Base-by-base conservation (phyloP, 2,888 invertebrate species). In the Drosophila rubida region DNA sequence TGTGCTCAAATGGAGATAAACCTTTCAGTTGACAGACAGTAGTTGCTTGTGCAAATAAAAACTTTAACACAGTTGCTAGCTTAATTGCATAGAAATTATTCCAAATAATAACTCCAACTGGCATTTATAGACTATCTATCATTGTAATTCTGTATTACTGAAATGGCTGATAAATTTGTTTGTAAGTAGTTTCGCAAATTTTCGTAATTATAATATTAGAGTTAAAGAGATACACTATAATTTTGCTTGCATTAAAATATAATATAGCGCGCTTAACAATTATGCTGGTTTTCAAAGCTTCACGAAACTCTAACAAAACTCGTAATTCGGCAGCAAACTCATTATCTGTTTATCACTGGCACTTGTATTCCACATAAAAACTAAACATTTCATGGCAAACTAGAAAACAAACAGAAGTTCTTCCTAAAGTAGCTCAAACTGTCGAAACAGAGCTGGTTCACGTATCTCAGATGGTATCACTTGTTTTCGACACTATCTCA, bases 391-490 rank as follows among this genome's bases (percentile, higher is more conserved):
- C 35, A 14, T 49, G 22, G 1, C 1, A 6, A 32, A 5, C 11
- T 9, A 5, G 19, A 16, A 27, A 46, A 32, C 32, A 32, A 32
- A 48, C 13, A 19, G 13, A 49, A 22, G 13, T 49, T 23, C 14
- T 37, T 11, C 1, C 14, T n/a, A n/a, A 25, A 39, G 14, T 25
- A 35, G 22, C 35, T 35, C 13, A 23, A 9, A 32, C n/a, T 11
- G 30, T 11, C n/a, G 4, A 30, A 11, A 11, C 30, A 30, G 45
- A 46, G 22, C 14, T 45, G n/a, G 23, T 2, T 16, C 39, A 39
- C 16, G 50, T 50, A 50, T 39, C 25, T 25, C 39, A 25, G 30
- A 22, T 53, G 41, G 27, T 41, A 53, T 41, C 27, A 41, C 27
- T 53, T 22, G 8, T 19, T 53, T 11, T 53, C 41, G 50, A 23